phyloP scores from a whole-genome alignment of 2,797 vertebrate genomes.

The Enteromius afrohamiltoni region DNA sequence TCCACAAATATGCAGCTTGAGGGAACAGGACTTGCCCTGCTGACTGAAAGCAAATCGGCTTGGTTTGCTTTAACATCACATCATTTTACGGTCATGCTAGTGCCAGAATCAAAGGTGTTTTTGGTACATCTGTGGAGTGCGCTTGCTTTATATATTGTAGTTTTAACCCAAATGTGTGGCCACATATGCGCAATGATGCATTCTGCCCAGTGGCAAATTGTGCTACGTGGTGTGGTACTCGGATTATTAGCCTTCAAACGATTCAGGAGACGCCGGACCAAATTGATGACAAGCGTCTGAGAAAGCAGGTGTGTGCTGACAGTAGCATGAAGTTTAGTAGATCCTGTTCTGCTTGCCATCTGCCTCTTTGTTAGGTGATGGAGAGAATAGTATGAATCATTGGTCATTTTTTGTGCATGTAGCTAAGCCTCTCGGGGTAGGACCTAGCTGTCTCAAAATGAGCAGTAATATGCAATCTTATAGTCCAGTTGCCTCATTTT shows the following conservation, averaged over 20 bases:
- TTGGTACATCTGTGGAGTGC: conserved; percentile 14
- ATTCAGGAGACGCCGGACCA: conserved; percentile 46
- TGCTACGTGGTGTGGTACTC: background rate
- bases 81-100: conserved; percentile 54
- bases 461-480: background rate
- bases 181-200: background rate
- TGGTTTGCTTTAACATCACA: conserved; percentile 51
- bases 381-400: conserved; percentile 14
- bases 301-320: conserved; percentile 55
- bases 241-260: conserved; percentile 51
- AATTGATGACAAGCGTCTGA: conserved; percentile 53
- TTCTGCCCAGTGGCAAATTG: conserved; percentile 20
- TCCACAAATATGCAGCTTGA: conserved; percentile 53
- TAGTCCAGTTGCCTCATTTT: background rate
- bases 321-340: conserved; percentile 50
- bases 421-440: background rate
- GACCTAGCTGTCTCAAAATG: background rate
- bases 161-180: conserved; percentile 47
- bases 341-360: conserved; percentile 41
- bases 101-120: conserved; percentile 54
- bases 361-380: conserved; percentile 30
- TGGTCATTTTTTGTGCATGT: background rate
- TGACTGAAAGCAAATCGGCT: conserved; percentile 60
- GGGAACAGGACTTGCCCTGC: conserved; percentile 48
- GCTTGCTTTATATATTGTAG: conserved; percentile 55